Conservation (phyloP, 2,797 vertebrate genomes). For the Takifugu rubripes region DNA sequence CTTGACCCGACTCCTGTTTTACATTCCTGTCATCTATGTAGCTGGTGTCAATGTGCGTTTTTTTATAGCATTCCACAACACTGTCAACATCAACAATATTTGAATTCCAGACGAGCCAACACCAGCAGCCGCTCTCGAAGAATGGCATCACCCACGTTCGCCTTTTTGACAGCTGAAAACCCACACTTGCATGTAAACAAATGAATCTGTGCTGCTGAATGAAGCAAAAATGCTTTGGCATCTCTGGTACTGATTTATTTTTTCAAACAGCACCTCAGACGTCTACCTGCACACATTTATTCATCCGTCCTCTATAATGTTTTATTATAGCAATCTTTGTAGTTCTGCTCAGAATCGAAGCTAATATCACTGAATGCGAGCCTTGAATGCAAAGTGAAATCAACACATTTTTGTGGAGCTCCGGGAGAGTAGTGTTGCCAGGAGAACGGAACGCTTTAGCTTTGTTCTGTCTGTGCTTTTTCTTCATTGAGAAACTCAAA, state of each 20-base stretch:
- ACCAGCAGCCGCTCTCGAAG: neutral
- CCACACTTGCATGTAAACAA: neutral
- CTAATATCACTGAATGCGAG: too few relatives aligned
- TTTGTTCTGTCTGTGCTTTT: conserved; percentile 22
- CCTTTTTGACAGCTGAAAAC: neutral
- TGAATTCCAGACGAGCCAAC: neutral
- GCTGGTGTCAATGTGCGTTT: neutral
- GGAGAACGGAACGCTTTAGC: conserved; percentile 14
- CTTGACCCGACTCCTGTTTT: too few relatives aligned
- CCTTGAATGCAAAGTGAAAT: neutral
- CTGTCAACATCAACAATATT: too few relatives aligned
- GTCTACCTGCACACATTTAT: conserved; percentile 12
- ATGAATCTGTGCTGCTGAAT: neutral
- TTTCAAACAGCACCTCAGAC: conserved; percentile 11
- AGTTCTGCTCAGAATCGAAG: too few relatives aligned
- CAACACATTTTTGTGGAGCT: too few relatives aligned
- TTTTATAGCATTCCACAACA: neutral
- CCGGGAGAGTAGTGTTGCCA: neutral
- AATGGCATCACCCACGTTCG: neutral
- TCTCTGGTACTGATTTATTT: conserved; percentile 2
- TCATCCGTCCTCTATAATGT: conserved; percentile 25
- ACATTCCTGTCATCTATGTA: too few relatives aligned
- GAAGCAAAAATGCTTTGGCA: neutral
- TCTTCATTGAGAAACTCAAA: conserved; percentile 20
- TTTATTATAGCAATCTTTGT: neutral